Evolutionary conservation across 2,113 vertebrate genomes (phyloP).

Genomic region (Lasiurus cinereus): DNA sequence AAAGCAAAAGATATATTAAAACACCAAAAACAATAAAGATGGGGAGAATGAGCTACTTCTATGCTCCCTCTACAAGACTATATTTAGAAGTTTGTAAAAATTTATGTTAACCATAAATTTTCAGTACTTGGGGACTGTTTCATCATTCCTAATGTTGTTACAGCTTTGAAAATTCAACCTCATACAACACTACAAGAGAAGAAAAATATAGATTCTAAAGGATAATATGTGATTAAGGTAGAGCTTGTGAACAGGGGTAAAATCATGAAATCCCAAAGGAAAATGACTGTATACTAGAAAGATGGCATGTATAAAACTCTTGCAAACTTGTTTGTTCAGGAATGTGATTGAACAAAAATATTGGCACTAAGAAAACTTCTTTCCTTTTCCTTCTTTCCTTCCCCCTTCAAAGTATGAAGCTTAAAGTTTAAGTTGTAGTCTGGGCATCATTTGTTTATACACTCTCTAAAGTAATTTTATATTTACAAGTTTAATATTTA

Average conservation of each 20-base stretch:
- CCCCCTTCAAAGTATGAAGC: background rate
- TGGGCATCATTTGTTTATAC: background rate
- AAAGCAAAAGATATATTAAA: background rate
- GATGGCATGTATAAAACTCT: background rate
- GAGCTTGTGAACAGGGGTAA: background rate
- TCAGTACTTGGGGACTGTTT: background rate
- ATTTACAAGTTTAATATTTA: background rate
- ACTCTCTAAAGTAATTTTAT: background rate
- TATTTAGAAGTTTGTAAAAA: conserved; percentile 6
- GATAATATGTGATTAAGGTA: background rate
- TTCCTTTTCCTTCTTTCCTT: background rate
- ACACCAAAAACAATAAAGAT: background rate
- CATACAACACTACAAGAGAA: background rate
- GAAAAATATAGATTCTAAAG: background rate
- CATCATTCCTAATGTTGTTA: background rate
- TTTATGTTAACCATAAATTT: background rate
- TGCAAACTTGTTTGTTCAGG: background rate
- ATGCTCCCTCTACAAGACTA: background rate
- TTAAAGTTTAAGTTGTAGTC: background rate
- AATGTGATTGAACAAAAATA: background rate
- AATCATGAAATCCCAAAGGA: background rate
- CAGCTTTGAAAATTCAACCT: conserved; percentile 31
- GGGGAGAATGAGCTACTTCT: background rate
- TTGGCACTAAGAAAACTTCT: background rate
- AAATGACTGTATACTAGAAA: background rate